These are phyloP conservation scores for Andrena dorsata DNA, from an alignment of 2,888 invertebrate genomes.

Conservation along the genomic window DNA sequence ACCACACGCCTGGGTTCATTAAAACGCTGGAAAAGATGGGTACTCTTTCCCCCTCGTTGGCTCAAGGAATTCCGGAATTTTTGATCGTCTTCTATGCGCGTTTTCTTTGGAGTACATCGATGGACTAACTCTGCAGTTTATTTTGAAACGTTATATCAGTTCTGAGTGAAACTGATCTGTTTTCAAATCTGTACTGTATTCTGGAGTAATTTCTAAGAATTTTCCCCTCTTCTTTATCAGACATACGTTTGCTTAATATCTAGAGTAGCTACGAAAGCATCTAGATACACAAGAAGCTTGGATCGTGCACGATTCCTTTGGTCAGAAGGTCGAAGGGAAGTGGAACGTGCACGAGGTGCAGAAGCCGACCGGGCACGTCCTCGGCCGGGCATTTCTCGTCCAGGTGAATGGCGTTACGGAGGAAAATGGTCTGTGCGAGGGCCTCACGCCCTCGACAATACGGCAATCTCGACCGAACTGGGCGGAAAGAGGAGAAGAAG, in stretches of 20 bases:
- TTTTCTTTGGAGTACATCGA: no score
- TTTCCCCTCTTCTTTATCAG: no score
- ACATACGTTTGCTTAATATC: background rate
- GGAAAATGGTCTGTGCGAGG: constrained; percentile 73
- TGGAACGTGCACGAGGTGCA: constrained; percentile 11
- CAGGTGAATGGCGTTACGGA: constrained; percentile 68
- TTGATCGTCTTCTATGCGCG: no score
- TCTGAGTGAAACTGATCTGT: no score
- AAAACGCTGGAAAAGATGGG: constrained; percentile 28
- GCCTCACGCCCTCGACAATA: constrained; percentile 75
- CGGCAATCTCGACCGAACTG: constrained; percentile 59
- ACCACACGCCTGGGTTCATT: constrained; percentile 57
- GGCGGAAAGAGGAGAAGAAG: constrained; percentile 25
- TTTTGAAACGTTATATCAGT: no score
- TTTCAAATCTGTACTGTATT: background rate
- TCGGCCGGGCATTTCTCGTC: constrained; percentile 52
- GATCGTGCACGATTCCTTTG: background rate
- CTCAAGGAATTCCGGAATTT: background rate
- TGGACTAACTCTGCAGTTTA: no score
- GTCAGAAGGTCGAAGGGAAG: background rate
- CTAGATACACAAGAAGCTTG: no score
- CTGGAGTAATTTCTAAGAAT: background rate
- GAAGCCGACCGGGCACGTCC: constrained; percentile 10
- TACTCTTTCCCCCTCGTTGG: background rate
- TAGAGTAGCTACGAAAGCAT: background rate